Conservation (phyloP, 2,797 vertebrate genomes). For the Champsocephalus gunnari region DNA sequence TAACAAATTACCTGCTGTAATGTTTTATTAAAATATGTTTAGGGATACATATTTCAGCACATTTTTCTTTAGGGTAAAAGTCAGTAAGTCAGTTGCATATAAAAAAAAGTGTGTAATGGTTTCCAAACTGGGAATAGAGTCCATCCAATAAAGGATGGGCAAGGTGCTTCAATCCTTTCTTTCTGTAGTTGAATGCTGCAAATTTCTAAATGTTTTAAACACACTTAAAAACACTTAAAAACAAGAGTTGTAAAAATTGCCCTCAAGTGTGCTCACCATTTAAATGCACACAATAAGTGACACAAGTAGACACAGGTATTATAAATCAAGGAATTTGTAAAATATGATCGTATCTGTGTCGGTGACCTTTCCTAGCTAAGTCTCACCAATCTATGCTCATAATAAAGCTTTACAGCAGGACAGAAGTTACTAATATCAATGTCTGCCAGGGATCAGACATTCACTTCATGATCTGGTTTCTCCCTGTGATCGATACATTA, state of each 20-base stretch:
- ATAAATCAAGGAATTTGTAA: background rate
- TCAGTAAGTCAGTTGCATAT: background rate
- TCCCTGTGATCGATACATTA: conserved; percentile 37
- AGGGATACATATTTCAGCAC: background rate
- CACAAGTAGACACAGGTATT: background rate
- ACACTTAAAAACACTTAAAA: background rate
- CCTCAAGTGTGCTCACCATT: background rate
- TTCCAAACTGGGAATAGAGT: too few relatives aligned
- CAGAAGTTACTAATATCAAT: conserved; percentile 41
- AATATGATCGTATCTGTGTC: background rate
- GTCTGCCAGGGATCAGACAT: conserved; percentile 34
- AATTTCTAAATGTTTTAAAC: background rate
- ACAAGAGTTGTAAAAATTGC: background rate
- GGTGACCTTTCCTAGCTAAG: background rate
- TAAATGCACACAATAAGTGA: background rate
- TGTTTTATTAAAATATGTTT: background rate
- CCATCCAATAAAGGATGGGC: too few relatives aligned
- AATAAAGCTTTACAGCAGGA: conserved; percentile 11
- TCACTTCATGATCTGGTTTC: conserved; percentile 41
- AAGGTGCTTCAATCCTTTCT: background rate
- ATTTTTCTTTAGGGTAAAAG: background rate
- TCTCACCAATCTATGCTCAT: background rate
- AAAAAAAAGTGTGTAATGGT: too few relatives aligned
- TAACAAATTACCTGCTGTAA: too few relatives aligned
- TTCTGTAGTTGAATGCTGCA: background rate